A percentile compares a stretch with the other conserved stretches of the same genome.
Evolutionary conservation across 2,797 vertebrate genomes (phyloP).

Genomic region (Lophius americanus): DNA sequence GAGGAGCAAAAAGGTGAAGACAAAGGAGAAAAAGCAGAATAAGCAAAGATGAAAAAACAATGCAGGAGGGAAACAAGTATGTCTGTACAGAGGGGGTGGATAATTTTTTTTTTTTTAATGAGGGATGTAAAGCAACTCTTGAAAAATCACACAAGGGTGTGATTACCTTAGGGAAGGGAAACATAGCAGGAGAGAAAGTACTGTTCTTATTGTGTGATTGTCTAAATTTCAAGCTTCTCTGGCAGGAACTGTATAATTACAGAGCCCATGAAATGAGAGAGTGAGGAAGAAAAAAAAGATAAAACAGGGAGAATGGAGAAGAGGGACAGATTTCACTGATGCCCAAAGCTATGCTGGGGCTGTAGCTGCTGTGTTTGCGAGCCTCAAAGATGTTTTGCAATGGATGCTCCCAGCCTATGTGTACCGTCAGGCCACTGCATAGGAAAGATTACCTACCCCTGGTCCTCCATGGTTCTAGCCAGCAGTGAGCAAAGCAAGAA

Average conservation of each 20-base stretch:
- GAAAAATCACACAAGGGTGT: conserved; percentile 54
- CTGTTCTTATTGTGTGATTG: conserved; percentile 79
- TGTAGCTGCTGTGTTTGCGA: conserved; percentile 13
- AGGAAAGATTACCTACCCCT: conserved; percentile 25
- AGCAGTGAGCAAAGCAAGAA: conserved; percentile 27
- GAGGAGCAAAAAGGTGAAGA: conserved; percentile 10
- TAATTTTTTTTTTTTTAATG: conserved; percentile 35
- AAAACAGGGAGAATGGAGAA: conserved; percentile 45
- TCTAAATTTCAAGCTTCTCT: conserved; percentile 71
- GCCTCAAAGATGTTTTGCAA: background rate
- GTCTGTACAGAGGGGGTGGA: conserved; percentile 15
- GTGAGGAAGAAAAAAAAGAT: conserved; percentile 27
- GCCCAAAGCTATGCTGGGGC: conserved; percentile 40
- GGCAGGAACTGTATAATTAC: conserved; percentile 71
- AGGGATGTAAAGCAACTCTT: conserved; percentile 20
- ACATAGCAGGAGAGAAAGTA: conserved; percentile 51
- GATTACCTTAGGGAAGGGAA: conserved; percentile 31
- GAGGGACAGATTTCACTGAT: conserved; percentile 40
- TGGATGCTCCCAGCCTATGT: conserved; percentile 37
- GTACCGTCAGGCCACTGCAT: conserved; percentile 27
- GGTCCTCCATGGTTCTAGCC: conserved; percentile 15
- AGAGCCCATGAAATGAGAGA: conserved; percentile 53
- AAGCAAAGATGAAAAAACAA: conserved; percentile 11
- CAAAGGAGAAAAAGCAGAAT: conserved; percentile 24
- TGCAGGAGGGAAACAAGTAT: conserved; percentile 37